Evolutionary conservation across 2,888 invertebrate genomes (phyloP).

Genomic region (Drosophila anomelani): DNA sequence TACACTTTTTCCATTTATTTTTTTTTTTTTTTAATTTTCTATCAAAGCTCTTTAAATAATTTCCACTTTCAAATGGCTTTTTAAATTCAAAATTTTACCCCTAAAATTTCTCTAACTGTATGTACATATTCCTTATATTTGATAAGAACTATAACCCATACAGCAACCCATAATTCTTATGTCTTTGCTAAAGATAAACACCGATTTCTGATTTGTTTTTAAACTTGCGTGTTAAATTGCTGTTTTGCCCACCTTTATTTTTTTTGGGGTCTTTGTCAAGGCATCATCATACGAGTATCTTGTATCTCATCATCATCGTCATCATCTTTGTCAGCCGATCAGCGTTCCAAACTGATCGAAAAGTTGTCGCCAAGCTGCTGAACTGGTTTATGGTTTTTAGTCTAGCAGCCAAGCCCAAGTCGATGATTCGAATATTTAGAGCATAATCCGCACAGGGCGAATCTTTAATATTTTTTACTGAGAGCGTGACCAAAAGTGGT

Average conservation of each 20-base stretch:
- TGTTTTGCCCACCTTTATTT: conserved; percentile 17
- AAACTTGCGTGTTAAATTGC: conserved; percentile 12
- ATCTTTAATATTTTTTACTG: neutral
- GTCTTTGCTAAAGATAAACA: conserved; percentile 39
- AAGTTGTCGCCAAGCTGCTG: conserved; percentile 47
- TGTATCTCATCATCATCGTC: conserved; percentile 20
- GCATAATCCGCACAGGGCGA: conserved; percentile 42
- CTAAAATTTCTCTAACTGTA: neutral
- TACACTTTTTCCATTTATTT: neutral
- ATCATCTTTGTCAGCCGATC: conserved; percentile 18
- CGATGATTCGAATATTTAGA: conserved; percentile 35
- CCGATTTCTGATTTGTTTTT: conserved; percentile 21
- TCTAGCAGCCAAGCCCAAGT: conserved; percentile 20
- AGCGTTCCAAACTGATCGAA: conserved; percentile 22
- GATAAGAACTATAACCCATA: conserved; percentile 37
- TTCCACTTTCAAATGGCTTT: neutral
- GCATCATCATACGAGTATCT: conserved; percentile 15
- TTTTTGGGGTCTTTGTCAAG: conserved; percentile 25
- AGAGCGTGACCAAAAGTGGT: conserved; percentile 29
- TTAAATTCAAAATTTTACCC: neutral
- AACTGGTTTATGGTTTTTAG: conserved; percentile 56
- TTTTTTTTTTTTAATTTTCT: neutral
- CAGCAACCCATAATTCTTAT: conserved; percentile 10
- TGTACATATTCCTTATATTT: conserved; percentile 6
- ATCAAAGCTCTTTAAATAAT: neutral